Evolutionary conservation across 1,140 invertebrate species (phyloP).

Genomic region (Sarcophaga peregrina): DNA sequence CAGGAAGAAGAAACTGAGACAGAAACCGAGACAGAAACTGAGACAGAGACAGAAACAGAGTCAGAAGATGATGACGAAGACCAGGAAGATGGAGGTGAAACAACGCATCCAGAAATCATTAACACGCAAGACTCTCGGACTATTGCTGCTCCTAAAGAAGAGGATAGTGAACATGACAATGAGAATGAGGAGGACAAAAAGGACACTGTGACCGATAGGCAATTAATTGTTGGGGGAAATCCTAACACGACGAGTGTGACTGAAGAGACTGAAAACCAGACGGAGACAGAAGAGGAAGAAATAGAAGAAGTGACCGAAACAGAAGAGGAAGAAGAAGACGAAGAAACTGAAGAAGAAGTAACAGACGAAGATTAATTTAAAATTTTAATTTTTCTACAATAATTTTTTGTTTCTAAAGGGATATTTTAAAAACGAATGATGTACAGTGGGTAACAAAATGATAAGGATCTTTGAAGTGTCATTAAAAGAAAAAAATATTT

Average conservation of each 20-base stretch:
- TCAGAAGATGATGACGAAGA: constrained; percentile 39
- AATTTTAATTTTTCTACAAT: not conserved
- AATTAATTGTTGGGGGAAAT: constrained; percentile 46
- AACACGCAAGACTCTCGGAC: not conserved
- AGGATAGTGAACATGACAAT: constrained; percentile 49
- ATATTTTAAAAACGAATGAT: no score
- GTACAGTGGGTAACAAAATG: no score
- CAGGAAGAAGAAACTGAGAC: constrained; percentile 43
- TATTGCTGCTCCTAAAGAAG: not conserved
- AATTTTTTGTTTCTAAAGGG: no score
- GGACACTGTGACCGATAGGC: not conserved
- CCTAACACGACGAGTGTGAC: not conserved
- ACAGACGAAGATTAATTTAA: constrained; percentile 42
- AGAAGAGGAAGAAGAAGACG: constrained; percentile 52
- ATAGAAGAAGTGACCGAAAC: constrained; percentile 22
- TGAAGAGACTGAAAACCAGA: not conserved
- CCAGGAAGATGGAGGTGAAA: constrained; percentile 2
- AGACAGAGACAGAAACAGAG: constrained; percentile 50
- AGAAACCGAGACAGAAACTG: constrained; percentile 35
- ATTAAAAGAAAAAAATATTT: no score
- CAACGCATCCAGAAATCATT: not conserved
- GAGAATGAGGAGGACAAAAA: constrained; percentile 44
- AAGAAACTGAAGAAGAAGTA: constrained; percentile 51
- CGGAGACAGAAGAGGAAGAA: not conserved
- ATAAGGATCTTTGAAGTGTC: no score